phyloP scores from a whole-genome alignment of 2,888 invertebrate genomes.

The Melikaiella ostensackeni region DNA sequence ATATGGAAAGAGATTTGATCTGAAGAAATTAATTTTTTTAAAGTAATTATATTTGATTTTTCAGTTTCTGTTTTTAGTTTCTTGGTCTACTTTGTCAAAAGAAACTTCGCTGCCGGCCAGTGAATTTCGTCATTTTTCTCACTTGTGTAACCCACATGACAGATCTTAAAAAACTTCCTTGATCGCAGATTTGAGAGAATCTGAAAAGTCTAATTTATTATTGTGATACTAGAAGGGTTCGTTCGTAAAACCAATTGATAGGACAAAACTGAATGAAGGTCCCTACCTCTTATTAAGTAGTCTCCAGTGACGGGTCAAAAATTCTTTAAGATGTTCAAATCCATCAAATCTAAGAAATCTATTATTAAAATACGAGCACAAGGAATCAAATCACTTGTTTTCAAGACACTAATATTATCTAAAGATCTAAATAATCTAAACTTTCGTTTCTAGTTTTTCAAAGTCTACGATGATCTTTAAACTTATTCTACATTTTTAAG shows the following conservation, averaged over 20 bases:
- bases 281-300: background rate
- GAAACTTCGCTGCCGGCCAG: conserved; percentile 28
- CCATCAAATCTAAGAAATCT: background rate
- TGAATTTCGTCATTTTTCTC: conserved; percentile 5
- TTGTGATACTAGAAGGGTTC: conserved; percentile 55
- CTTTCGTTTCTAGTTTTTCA: background rate
- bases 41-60: background rate
- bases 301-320: background rate
- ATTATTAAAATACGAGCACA: conserved; percentile 17
- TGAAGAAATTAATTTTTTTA: background rate
- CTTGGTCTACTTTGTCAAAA: background rate
- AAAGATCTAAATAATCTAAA: background rate
- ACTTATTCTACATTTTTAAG: conserved; percentile 8
- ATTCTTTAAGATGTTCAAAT: conserved; percentile 4
- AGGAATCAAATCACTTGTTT: conserved; percentile 32
- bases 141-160: background rate
- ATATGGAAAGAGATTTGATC: background rate
- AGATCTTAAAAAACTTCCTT: conserved; percentile 40
- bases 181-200: conserved; percentile 51
- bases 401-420: background rate
- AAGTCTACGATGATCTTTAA: background rate
- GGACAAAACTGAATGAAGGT: background rate
- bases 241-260: conserved; percentile 22
- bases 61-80: background rate
- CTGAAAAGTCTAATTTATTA: conserved; percentile 56